These are phyloP conservation scores for Cylindroiulus punctatus DNA, from an alignment of 2,888 invertebrate genomes.

Conservation along the genomic window DNA sequence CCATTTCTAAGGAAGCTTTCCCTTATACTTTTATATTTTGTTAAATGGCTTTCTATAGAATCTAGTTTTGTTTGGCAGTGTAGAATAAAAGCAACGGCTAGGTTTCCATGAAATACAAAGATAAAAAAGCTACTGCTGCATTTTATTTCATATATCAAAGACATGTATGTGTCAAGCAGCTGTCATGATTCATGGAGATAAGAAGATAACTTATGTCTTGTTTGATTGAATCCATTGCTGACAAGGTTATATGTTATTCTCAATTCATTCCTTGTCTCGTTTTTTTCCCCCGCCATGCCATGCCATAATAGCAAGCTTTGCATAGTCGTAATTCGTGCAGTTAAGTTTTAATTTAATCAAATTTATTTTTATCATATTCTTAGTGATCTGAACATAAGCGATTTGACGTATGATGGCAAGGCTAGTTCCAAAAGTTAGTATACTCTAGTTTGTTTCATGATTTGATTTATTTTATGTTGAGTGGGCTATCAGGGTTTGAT, in stretches of 20 bases:
- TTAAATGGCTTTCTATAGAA: background rate
- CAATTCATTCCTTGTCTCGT: background rate
- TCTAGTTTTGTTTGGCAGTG: background rate
- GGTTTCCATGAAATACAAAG: background rate
- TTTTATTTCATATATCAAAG: no score
- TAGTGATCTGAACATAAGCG: conserved; percentile 2
- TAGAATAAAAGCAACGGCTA: background rate
- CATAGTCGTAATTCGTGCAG: background rate
- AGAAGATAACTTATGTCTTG: background rate
- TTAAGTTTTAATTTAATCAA: background rate
- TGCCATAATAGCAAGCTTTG: background rate
- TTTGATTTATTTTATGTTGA: background rate
- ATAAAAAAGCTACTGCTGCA: no score
- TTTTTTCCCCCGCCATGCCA: background rate
- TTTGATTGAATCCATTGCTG: background rate
- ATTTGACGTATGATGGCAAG: conserved; percentile 11
- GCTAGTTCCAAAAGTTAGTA: conserved; percentile 33
- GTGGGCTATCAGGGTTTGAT: background rate
- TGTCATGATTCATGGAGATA: background rate
- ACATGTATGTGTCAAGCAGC: background rate
- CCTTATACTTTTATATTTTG: background rate
- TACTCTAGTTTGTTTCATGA: background rate
- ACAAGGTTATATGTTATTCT: background rate
- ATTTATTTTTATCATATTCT: background rate
- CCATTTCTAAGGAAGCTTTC: background rate